A percentile compares a stretch with the other conserved stretches of the same genome.
Evolutionary conservation across 1,140 invertebrate genomes (phyloP).

Genomic region (Procambarus clarkii): DNA sequence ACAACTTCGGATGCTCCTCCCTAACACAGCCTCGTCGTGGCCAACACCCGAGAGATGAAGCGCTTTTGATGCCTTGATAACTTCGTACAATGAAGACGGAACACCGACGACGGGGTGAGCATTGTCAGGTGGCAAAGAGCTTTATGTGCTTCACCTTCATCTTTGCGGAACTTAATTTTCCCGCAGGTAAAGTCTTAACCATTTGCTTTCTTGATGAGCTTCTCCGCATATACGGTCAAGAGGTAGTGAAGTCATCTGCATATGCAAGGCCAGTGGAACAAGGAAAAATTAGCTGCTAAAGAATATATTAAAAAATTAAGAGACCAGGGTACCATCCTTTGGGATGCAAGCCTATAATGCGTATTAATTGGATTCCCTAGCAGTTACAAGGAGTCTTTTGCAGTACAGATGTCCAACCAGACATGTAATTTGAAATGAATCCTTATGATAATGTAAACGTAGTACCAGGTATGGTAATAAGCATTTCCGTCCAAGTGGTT

Average conservation of each 20-base stretch:
- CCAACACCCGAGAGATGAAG: constrained; percentile 10
- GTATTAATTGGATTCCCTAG: too few relatives aligned
- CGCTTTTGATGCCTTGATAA: neutral
- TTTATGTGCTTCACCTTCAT: neutral
- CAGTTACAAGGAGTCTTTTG: too few relatives aligned
- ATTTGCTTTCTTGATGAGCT: neutral
- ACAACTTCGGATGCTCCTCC: neutral
- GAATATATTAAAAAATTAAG: neutral
- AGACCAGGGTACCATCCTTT: too few relatives aligned
- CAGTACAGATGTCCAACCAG: too few relatives aligned
- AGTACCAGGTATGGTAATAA: too few relatives aligned
- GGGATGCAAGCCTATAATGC: too few relatives aligned
- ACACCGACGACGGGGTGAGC: neutral
- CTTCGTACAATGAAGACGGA: neutral
- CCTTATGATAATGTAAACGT: too few relatives aligned
- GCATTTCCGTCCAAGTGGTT: too few relatives aligned
- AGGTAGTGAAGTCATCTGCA: neutral
- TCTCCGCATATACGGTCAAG: neutral
- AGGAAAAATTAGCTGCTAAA: neutral
- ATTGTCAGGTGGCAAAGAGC: neutral
- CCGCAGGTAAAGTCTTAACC: neutral
- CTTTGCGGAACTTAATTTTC: neutral
- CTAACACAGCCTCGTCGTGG: neutral
- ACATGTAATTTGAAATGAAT: too few relatives aligned
- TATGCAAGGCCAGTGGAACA: neutral